Conservation (phyloP, 2,888 invertebrate genomes). For the Bugula neritina region DNA sequence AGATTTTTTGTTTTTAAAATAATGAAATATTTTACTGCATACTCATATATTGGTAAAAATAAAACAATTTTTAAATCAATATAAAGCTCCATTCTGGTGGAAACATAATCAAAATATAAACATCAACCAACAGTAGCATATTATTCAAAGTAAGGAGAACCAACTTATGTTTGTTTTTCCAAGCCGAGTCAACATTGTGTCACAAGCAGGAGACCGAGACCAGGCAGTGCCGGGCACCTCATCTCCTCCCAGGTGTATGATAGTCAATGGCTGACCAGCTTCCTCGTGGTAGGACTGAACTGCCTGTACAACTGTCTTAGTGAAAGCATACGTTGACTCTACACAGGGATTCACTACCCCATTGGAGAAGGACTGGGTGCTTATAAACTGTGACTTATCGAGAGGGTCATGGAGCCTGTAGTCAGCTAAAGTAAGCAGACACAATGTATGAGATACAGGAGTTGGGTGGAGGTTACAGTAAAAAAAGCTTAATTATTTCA, state of each 20-base stretch:
- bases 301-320: slow-evolving; percentile 36
- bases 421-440: background rate
- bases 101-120: no score
- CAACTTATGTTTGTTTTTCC: no score
- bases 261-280: slow-evolving; percentile 33
- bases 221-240: slow-evolving; percentile 43
- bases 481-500: no score
- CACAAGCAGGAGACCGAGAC: slow-evolving; percentile 41
- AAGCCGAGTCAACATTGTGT: slow-evolving; percentile 28
- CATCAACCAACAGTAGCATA: no score
- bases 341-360: slow-evolving; percentile 47
- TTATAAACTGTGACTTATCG: slow-evolving; percentile 34
- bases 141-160: no score
- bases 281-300: slow-evolving; percentile 31
- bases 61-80: no score
- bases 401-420: background rate
- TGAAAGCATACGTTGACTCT: slow-evolving; percentile 41
- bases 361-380: slow-evolving; percentile 41
- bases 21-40: no score
- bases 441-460: no score
- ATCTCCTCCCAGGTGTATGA: slow-evolving; percentile 47
- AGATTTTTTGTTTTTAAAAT: no score
- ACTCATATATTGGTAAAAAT: no score
- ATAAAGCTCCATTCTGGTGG: no score
- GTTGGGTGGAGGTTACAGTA: background rate